A percentile compares a stretch with the other conserved stretches of the same genome.
Conservation (phyloP, 2,888 invertebrate species). For the Stenchaetothrips biformis region DNA sequence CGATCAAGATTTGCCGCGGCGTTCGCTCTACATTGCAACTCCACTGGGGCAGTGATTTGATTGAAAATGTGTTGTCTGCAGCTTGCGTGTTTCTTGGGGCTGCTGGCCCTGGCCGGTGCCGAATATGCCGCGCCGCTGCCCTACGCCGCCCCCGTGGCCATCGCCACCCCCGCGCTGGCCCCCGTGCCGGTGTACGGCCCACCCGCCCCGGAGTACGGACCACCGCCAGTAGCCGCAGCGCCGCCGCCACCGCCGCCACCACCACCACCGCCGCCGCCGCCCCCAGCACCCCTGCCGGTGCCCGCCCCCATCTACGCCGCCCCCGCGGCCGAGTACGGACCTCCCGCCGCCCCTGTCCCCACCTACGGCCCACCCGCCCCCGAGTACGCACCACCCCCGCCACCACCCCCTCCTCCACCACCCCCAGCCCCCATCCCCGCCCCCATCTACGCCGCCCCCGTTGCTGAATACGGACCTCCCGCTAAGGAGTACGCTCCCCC, state of each 20-base stretch:
- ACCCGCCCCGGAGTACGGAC: conserved; percentile 36
- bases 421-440: background rate
- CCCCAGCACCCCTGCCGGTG: background rate
- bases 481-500: conserved; percentile 27
- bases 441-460: conserved; percentile 23
- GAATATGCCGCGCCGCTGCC: conserved; percentile 28
- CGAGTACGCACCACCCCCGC: background rate
- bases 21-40: too few relatives aligned
- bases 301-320: conserved; percentile 29
- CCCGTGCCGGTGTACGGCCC: conserved; percentile 31
- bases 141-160: conserved; percentile 23
- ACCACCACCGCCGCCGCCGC: background rate
- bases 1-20: too few relatives aligned
- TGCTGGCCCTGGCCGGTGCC: conserved; percentile 26
- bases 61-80: background rate
- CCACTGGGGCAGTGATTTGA: too few relatives aligned
- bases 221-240: conserved; percentile 20
- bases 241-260: conserved; percentile 26
- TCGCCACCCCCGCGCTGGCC: conserved; percentile 30
- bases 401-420: background rate
- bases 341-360: background rate
- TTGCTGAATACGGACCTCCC: conserved; percentile 32
- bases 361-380: background rate
- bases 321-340: background rate
- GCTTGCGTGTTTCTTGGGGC: background rate